Conservation (phyloP, 2,113 vertebrate species). For the Helogale parvula region DNA sequence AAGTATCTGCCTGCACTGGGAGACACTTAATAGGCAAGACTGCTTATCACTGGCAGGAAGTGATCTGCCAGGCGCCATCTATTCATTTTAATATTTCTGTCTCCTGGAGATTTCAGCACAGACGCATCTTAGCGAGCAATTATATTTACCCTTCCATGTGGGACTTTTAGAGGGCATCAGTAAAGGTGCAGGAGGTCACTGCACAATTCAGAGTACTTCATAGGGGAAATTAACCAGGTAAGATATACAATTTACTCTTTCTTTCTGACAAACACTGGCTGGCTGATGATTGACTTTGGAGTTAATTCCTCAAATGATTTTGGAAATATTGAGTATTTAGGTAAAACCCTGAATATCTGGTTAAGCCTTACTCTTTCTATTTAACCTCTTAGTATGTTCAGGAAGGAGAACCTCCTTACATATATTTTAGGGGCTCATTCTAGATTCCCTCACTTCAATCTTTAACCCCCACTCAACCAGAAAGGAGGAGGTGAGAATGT, state of each 20-base stretch:
- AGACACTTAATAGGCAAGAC: constrained; percentile 62
- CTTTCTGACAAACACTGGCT: constrained; percentile 32
- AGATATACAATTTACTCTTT: neutral
- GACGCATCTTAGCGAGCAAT: neutral
- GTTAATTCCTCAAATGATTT: constrained; percentile 31
- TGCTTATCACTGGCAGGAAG: neutral
- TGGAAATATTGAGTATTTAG: constrained; percentile 33
- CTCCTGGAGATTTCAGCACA: neutral
- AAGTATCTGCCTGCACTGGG: neutral
- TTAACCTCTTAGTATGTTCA: neutral
- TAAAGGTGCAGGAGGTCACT: constrained; percentile 12
- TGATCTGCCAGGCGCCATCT: constrained; percentile 34
- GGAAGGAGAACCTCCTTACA: neutral
- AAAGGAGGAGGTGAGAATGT: neutral
- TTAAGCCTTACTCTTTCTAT: neutral
- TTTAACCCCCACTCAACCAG: neutral
- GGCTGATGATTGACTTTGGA: neutral
- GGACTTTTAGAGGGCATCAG: neutral
- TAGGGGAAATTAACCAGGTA: neutral
- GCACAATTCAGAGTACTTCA: neutral
- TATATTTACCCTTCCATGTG: neutral
- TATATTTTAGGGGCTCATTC: neutral
- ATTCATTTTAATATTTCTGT: constrained; percentile 11
- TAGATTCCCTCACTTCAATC: neutral
- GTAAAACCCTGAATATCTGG: neutral